Conservation (phyloP, 2,797 vertebrate species). For the Heteromormyrus szaboi region DNA sequence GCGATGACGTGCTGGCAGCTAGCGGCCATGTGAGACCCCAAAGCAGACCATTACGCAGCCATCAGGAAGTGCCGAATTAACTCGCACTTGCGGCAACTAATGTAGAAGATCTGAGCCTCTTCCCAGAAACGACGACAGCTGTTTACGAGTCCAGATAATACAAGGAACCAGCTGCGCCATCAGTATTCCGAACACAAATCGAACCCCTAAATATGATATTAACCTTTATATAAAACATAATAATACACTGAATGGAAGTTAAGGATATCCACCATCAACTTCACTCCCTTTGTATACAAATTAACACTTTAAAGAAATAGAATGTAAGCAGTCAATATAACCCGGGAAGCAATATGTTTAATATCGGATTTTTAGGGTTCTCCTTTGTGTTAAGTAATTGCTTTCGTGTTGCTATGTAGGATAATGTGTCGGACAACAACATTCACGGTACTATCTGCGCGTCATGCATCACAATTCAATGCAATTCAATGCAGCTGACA, state of each 20-base stretch:
- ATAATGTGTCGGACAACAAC: not conserved
- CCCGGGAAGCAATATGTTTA: not conserved
- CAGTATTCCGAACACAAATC: not conserved
- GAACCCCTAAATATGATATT: not conserved
- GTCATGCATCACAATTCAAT: not conserved
- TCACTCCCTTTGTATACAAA: not conserved
- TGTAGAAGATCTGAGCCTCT: not conserved
- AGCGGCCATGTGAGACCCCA: conserved; percentile 36
- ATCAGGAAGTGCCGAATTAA: conserved; percentile 50
- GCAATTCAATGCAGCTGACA: not conserved
- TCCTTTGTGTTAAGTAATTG: not conserved
- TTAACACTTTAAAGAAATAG: not conserved
- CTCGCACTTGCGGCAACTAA: conserved; percentile 15
- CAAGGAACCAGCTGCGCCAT: not conserved
- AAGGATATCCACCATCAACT: not conserved
- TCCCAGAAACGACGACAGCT: not conserved
- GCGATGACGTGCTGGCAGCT: conserved; percentile 39
- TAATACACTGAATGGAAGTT: not conserved
- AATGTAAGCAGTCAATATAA: not conserved
- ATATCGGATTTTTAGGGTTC: not conserved
- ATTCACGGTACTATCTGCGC: not conserved
- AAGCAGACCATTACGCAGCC: conserved; percentile 8
- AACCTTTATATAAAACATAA: not conserved
- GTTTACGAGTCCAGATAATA: not conserved
- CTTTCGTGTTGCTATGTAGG: not conserved